Evolutionary conservation across 2,113 vertebrate species (phyloP), one percentile per base, ranked within the genome.

Genomic region (Buteo buteo): DNA sequence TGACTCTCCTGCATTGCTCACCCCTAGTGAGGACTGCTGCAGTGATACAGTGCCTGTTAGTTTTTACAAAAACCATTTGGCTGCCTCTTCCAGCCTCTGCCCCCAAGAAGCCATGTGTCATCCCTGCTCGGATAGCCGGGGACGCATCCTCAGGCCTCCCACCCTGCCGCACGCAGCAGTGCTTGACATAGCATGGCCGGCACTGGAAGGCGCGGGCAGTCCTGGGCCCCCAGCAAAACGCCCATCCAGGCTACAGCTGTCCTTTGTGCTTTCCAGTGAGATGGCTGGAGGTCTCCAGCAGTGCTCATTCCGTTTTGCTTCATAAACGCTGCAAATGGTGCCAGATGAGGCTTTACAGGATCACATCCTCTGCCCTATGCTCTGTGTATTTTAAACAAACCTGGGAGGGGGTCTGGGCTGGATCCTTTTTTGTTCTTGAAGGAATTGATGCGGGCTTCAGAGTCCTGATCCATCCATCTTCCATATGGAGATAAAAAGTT

Each of bases 401-500:
- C 79, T 93, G 61, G 74, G 90, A 83, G 82, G 70, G 50, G 79
- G 62, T 42, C 84, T 83, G 79, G 82, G 91, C 79, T 94, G 89
- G 78, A 83, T 96, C 65, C 85, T 72, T 94, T 82, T 93, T 96
- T 97, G 83, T 87, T 97, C 91, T 95, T 78, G 50, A 90, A 94
- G 86, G 72, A 91, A 95, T 32, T 45, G 90, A 76, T 96, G 77
- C 47, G 6, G 88, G 82, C 65, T 94, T 82, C 94, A 87, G 87
- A 94, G 86, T 82, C 94, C 62, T 97, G 64, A 96, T 94, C 88
- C 90, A 97, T 93, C 92, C 91, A 91, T 96, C 95, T 95, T 98
- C 96, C 96, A 97, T 96, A 96, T 97, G 95, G 95, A 96, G 89
- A 94, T 94, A 95, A 97, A 93, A 95, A 96, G 87, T 97, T 96